Percentiles rank a stretch among this genome's conserved stretches.
These are phyloP conservation scores for Theonella swinhoei DNA, from an alignment of 37 sponge, comb jelly and placozoan species.

Conservation along the genomic window DNA sequence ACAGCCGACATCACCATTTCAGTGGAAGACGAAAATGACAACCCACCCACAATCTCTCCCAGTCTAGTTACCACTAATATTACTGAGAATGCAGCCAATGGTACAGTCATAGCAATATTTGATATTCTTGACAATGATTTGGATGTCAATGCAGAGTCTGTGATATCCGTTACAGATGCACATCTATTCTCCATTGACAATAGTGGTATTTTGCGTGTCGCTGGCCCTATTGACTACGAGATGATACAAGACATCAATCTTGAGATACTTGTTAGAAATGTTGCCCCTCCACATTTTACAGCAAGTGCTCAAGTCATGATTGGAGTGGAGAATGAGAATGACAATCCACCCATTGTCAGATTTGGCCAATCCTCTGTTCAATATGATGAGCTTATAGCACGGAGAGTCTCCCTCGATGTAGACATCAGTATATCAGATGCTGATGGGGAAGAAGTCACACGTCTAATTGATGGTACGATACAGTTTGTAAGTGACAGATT, in stretches of 20 bases:
- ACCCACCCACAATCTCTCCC: conserved; percentile 40
- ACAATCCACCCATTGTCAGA: conserved; percentile 66
- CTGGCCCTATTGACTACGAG: conserved; percentile 72
- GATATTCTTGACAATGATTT: conserved; percentile 45
- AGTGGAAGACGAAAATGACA: conserved; percentile 59
- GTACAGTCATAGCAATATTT: conserved; percentile 29
- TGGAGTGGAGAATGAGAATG: conserved; percentile 67
- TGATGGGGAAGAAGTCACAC: conserved; percentile 54
- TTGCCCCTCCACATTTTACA: conserved; percentile 28
- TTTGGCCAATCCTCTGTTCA: conserved; percentile 6
- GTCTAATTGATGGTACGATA: conserved; percentile 44
- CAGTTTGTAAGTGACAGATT: conserved; percentile 20
- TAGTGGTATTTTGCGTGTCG: conserved; percentile 29
- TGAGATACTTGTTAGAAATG: conserved; percentile 41
- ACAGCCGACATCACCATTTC: neutral
- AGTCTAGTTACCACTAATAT: conserved; percentile 12
- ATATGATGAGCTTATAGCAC: conserved; percentile 24
- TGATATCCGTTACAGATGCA: conserved; percentile 15
- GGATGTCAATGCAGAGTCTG: conserved; percentile 25
- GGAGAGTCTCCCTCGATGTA: conserved; percentile 31
- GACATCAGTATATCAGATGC: conserved; percentile 44
- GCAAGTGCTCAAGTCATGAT: conserved; percentile 31
- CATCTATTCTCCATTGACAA: conserved; percentile 15
- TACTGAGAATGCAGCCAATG: conserved; percentile 49
- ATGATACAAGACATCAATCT: conserved; percentile 12